Percentiles rank a stretch among this genome's conserved stretches.
phyloP scores from a whole-genome alignment of 2,797 vertebrate genomes.

The Poecilia picta region DNA sequence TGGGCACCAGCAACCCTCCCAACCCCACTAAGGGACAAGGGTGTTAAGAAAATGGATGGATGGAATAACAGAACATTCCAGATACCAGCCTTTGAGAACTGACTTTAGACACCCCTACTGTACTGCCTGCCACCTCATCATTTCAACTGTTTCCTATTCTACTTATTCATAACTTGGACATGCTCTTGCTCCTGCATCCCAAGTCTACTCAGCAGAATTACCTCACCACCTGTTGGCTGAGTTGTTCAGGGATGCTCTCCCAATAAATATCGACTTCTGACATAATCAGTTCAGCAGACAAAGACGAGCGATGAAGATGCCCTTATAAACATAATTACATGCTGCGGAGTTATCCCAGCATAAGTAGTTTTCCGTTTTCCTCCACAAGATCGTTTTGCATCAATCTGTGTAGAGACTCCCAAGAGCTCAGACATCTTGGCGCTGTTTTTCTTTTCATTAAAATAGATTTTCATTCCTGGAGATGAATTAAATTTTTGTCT shows the following conservation, averaged over 20 bases:
- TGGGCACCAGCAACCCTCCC: too few species aligned
- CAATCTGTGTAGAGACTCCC: conserved; percentile 5
- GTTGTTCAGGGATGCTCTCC: conserved; percentile 8
- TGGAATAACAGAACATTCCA: too few species aligned
- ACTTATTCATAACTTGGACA: conserved; percentile 21
- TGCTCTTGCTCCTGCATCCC: conserved; percentile 38
- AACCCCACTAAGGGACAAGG: too few species aligned
- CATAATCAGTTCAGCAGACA: conserved; percentile 20
- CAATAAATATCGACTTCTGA: conserved; percentile 30
- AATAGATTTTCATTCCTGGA: background rate
- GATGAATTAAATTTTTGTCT: background rate
- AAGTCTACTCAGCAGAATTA: conserved; percentile 27
- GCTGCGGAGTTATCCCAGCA: conserved; percentile 8
- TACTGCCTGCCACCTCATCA: background rate
- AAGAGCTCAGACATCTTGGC: background rate
- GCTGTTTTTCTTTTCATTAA: conserved; percentile 4
- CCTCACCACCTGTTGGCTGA: conserved; percentile 21
- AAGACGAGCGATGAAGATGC: conserved; percentile 35
- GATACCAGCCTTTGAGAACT: too few species aligned
- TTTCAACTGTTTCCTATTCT: conserved; percentile 2
- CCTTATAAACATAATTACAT: conserved; percentile 41
- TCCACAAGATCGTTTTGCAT: conserved; percentile 17
- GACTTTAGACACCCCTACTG: background rate
- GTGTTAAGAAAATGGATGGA: too few species aligned
- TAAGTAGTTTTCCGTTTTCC: conserved; percentile 30